These are phyloP conservation scores for Eciton burchellii DNA, from an alignment of 1,140 invertebrate genomes.

Conservation along the genomic window DNA sequence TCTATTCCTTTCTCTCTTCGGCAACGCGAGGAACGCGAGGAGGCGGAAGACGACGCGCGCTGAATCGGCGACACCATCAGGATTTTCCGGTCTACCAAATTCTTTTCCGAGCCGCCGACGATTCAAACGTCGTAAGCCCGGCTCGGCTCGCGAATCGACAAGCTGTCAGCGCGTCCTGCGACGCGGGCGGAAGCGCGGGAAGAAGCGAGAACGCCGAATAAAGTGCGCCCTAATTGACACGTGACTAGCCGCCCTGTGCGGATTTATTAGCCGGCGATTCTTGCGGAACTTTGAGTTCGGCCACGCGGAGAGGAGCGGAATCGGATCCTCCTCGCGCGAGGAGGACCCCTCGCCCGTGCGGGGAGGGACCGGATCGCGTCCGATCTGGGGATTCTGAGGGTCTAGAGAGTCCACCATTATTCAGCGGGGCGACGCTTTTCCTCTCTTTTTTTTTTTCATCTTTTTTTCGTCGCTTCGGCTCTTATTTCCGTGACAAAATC, in stretches of 20 bases:
- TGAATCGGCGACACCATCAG: slow-evolving; percentile 46
- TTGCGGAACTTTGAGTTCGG: slow-evolving; percentile 18
- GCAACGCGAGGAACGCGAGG: too few species aligned
- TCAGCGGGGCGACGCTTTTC: slow-evolving; percentile 11
- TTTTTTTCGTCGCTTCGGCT: slow-evolving; percentile 24
- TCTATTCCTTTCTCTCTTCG: too few species aligned
- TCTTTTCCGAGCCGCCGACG: slow-evolving; percentile 54
- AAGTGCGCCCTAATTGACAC: slow-evolving; percentile 37
- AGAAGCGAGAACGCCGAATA: slow-evolving; percentile 7
- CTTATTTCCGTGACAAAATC: slow-evolving; percentile 35
- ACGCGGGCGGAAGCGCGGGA: not conserved
- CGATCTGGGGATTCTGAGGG: slow-evolving; percentile 11
- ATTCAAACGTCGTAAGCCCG: slow-evolving; percentile 58
- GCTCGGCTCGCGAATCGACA: slow-evolving; percentile 42
- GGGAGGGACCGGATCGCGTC: not conserved
- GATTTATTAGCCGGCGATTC: not conserved
- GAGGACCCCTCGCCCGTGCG: not conserved
- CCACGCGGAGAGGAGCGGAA: slow-evolving; percentile 2
- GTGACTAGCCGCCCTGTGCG: not conserved
- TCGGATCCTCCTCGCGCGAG: slow-evolving; percentile 29
- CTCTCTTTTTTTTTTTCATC: too few species aligned
- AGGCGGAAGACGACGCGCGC: not conserved
- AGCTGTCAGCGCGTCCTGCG: slow-evolving; percentile 10
- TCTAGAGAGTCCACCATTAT: slow-evolving; percentile 45
- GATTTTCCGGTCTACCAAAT: slow-evolving; percentile 57